Base-by-base conservation (phyloP, 2,113 vertebrate genomes). In the Pollachius pollachius region DNA sequence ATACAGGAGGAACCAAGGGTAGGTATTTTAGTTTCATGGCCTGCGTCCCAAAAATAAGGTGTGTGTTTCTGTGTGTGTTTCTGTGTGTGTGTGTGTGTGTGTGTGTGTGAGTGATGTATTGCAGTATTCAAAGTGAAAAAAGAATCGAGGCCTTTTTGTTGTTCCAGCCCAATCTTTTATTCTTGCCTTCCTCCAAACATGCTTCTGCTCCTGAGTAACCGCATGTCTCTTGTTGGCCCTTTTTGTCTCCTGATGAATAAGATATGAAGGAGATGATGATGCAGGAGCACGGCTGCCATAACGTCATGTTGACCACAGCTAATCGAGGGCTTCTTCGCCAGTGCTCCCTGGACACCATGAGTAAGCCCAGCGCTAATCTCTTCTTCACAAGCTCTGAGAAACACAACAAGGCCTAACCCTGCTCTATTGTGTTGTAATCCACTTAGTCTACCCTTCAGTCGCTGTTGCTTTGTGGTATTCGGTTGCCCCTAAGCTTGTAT, bases 211-310 rank as follows among this genome's bases (percentile, higher is more conserved):
- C 30, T 34, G 30, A 34, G 30, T 34, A 34, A 34, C 30, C 4
- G 30, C 30, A 34, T 34, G 30, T 34, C 30, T 34, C 30, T 7
- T 34, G 30, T 19, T 66, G 17, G 18, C 30, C 16, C 56, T 62
- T 15, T 69, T 67, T 30, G 5, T 25, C 60, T 62, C 64, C 19
- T 75, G 41, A 61, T 68, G 72, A 30, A 54, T 30, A 69, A 96
- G 94, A 95, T 89, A 91, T 96, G 75, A 95, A 91, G 88, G 94
- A 94, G 59, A 82, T 95, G 34, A 82, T 95, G 34, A 90, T 94
- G 70, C 87, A 87, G 16, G 95, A 93, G 52, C 94, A 94, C 67
- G 92, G 93, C 76, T 92, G 91, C 86, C 94, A 92, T 82, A 94
- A 94, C 17, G 79, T 94, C 77, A 95, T 95, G 0, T 89, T 96